Conservation (phyloP, 2,797 vertebrate genomes). For the Urocyon cinereoargenteus region DNA sequence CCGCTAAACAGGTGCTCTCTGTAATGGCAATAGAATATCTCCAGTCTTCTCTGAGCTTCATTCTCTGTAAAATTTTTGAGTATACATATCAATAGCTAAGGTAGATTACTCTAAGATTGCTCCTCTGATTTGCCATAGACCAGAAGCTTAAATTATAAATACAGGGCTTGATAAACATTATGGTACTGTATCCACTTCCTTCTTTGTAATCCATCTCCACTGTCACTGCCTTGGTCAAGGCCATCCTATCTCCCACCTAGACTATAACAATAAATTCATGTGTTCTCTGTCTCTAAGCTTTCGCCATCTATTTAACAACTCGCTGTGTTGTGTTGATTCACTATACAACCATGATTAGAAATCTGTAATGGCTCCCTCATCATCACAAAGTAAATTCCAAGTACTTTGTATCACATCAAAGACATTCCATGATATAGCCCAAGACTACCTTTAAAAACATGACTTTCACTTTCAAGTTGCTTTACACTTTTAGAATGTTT, state of each 20-base stretch:
- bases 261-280: neutral
- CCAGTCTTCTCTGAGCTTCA: slow-evolving; percentile 42
- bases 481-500: neutral
- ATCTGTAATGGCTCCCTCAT: neutral
- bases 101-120: neutral
- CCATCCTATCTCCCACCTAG: neutral
- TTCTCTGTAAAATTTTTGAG: slow-evolving; percentile 1
- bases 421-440: neutral
- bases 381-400: neutral
- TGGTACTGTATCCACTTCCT: neutral
- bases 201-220: neutral
- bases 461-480: neutral
- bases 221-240: neutral
- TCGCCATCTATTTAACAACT: neutral
- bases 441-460: neutral
- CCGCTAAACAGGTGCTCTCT: slow-evolving; percentile 59
- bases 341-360: neutral
- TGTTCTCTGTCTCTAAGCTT: neutral
- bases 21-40: slow-evolving; percentile 50
- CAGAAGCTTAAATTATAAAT: neutral
- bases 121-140: neutral
- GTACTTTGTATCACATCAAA: neutral
- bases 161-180: neutral
- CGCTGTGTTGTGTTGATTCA: neutral
- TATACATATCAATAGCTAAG: neutral